Evolutionary conservation across 2,888 invertebrate species (phyloP).

Genomic region (Acleris cristana): DNA sequence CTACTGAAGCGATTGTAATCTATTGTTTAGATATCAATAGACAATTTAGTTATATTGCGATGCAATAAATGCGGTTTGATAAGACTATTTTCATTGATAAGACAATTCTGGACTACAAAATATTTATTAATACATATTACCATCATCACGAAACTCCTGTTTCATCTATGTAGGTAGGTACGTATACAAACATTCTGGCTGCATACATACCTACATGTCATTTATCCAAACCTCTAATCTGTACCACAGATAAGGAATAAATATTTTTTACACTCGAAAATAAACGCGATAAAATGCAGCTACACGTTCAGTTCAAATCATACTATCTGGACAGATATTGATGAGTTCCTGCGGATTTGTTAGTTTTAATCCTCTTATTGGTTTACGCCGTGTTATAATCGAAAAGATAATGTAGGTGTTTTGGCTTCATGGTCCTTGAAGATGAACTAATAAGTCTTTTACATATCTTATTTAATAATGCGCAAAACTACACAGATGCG

Average conservation of each 20-base stretch:
- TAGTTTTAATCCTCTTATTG: conserved; percentile 32
- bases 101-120: conserved; percentile 4
- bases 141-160: background rate
- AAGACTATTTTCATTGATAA: conserved; percentile 15
- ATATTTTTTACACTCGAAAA: conserved; percentile 28
- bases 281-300: conserved; percentile 16
- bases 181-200: background rate
- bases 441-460: background rate
- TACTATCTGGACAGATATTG: conserved; percentile 23
- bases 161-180: background rate
- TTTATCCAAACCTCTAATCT: conserved; percentile 7
- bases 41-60: conserved; percentile 10
- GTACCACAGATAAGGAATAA: conserved; percentile 29
- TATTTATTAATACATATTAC: too few relatives aligned
- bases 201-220: background rate
- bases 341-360: conserved; percentile 30
- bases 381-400: conserved; percentile 11
- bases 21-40: conserved; percentile 19
- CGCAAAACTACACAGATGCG: too few relatives aligned
- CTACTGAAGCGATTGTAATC: conserved; percentile 24
- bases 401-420: conserved; percentile 3
- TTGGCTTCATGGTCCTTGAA: background rate
- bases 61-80: conserved; percentile 2
- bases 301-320: conserved; percentile 17
- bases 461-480: background rate